These are phyloP conservation scores for Dimorphilus gyrociliatus DNA, from an alignment of 2,888 invertebrate genomes.

Conservation along the genomic window DNA sequence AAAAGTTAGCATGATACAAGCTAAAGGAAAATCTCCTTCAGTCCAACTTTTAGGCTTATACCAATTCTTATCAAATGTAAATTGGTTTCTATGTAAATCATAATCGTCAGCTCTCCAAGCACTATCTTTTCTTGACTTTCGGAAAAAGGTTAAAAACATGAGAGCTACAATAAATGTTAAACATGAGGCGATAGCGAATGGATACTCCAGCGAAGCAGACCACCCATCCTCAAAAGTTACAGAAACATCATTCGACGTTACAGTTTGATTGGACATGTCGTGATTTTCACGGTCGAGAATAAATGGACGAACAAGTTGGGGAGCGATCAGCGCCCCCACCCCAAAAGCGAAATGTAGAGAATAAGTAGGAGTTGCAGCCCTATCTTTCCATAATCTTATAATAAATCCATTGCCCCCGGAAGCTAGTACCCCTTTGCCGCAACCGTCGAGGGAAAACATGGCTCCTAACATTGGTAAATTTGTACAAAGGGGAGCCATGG, in stretches of 20 bases:
- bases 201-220: constrained; percentile 1
- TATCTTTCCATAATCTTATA: constrained; percentile 6
- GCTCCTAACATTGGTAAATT: constrained; percentile 4
- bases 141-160: not conserved
- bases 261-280: not conserved
- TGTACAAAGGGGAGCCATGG: constrained; percentile 5
- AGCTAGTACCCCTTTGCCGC: constrained; percentile 5
- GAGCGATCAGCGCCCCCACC: constrained; percentile 6
- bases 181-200: constrained; percentile 2
- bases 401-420: constrained; percentile 4
- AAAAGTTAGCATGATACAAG: no score
- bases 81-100: no score
- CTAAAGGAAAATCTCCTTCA: no score
- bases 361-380: constrained; percentile 5
- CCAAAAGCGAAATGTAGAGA: constrained; percentile 7
- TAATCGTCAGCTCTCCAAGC: no score
- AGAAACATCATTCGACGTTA: no score
- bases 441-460: constrained; percentile 6
- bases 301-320: constrained; percentile 7
- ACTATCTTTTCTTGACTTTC: not conserved
- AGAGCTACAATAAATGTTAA: constrained; percentile 1
- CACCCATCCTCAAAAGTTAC: not conserved
- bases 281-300: not conserved
- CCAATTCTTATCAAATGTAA: no score
- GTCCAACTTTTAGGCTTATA: no score